Conservation (phyloP, 2,113 vertebrate genomes). For the Geococcyx californianus region DNA sequence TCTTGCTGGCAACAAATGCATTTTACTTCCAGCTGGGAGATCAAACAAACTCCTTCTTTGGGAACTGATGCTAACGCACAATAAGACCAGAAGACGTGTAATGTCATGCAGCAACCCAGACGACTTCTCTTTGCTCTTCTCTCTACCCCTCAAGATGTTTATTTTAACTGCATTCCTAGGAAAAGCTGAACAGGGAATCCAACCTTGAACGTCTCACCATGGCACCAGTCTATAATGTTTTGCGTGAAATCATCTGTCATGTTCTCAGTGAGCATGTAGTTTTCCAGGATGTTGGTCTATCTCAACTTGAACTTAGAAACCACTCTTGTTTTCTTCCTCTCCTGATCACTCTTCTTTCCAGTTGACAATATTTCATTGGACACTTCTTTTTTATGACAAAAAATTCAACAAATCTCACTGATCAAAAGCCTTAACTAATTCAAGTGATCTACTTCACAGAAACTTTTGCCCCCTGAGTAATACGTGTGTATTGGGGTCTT, state of each 20-base stretch:
- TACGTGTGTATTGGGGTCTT: background rate
- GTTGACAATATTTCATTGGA: background rate
- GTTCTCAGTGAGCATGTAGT: background rate
- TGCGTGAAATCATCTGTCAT: background rate
- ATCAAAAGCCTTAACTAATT: background rate
- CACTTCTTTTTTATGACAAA: background rate
- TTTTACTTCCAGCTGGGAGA: slow-evolving; percentile 6
- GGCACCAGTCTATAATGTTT: background rate
- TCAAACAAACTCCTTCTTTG: background rate
- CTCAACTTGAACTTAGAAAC: background rate
- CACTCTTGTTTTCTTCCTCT: background rate
- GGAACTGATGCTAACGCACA: background rate
- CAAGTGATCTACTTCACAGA: background rate
- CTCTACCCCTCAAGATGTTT: background rate
- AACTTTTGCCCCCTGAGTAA: background rate
- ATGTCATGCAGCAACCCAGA: background rate
- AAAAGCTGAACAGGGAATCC: background rate
- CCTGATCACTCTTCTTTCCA: background rate
- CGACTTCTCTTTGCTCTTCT: background rate
- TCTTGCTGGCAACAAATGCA: background rate
- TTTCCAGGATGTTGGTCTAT: background rate
- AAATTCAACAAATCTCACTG: background rate
- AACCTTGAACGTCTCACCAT: background rate
- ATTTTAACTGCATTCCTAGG: background rate
- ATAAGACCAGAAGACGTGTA: background rate